These are phyloP conservation scores for Capromys pilorides DNA, from an alignment of 2,797 vertebrate species.

Conservation along the genomic window DNA sequence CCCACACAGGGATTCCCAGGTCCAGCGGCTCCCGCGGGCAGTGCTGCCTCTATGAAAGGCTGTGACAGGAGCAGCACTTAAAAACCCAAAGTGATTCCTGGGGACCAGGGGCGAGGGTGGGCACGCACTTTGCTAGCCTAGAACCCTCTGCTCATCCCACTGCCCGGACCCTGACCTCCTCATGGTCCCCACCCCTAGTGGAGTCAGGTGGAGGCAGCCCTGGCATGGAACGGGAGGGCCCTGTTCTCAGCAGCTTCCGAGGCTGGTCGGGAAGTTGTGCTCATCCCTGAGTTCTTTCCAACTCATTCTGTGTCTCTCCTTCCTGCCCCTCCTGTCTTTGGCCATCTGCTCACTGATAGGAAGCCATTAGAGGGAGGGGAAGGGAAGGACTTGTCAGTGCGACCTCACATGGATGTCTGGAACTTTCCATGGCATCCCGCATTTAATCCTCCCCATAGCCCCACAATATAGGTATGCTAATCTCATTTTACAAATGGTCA, in stretches of 20 bases:
- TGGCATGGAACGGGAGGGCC: background rate
- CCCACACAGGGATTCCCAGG: rapidly evolving
- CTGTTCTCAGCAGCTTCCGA: background rate
- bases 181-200: background rate
- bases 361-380: background rate
- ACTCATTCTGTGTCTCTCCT: conserved; percentile 23
- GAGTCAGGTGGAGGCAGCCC: background rate
- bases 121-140: background rate
- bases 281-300: conserved; percentile 68
- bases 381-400: background rate
- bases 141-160: background rate
- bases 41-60: background rate
- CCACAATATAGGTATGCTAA: background rate
- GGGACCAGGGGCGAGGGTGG: too few relatives aligned
- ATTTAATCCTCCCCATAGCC: background rate
- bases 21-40: background rate
- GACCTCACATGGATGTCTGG: background rate
- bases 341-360: conserved; percentile 67
- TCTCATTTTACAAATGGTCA: conserved; percentile 36
- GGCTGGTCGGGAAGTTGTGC: background rate
- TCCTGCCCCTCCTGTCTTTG: background rate
- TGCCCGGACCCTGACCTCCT: background rate
- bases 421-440: background rate
- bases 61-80: background rate
- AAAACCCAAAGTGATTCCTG: background rate